These are phyloP conservation scores for Oceanites oceanicus DNA, from an alignment of 2,113 vertebrate genomes.

Conservation along the genomic window DNA sequence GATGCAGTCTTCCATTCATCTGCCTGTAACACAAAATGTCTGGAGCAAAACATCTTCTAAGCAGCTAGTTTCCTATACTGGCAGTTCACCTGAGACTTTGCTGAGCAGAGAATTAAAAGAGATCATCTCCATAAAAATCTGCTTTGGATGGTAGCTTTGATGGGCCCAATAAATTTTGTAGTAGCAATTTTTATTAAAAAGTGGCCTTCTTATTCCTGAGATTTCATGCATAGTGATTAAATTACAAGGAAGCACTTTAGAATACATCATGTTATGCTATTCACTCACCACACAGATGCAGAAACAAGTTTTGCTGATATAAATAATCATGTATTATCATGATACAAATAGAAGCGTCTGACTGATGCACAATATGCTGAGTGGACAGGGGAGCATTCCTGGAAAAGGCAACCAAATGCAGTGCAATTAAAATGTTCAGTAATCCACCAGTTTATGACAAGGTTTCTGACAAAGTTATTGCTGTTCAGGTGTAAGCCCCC, in stretches of 20 bases:
- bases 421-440: background rate
- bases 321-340: background rate
- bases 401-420: background rate
- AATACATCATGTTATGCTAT: background rate
- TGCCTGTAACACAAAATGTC: constrained; percentile 49
- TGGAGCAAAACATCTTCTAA: constrained; percentile 64
- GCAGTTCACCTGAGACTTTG: constrained; percentile 50
- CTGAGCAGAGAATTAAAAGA: constrained; percentile 40
- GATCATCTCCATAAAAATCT: constrained; percentile 48
- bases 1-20: constrained; percentile 60
- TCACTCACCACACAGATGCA: background rate
- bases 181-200: background rate
- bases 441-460: background rate
- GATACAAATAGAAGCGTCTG: background rate
- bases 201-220: background rate
- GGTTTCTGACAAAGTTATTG: background rate
- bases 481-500: background rate
- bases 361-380: background rate
- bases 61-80: background rate
- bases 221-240: background rate
- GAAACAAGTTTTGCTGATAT: background rate
- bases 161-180: constrained; percentile 29
- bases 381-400: background rate
- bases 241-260: background rate
- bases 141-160: constrained; percentile 29